Conservation (phyloP, 2,113 vertebrate genomes). For the Pholis gunnellus region DNA sequence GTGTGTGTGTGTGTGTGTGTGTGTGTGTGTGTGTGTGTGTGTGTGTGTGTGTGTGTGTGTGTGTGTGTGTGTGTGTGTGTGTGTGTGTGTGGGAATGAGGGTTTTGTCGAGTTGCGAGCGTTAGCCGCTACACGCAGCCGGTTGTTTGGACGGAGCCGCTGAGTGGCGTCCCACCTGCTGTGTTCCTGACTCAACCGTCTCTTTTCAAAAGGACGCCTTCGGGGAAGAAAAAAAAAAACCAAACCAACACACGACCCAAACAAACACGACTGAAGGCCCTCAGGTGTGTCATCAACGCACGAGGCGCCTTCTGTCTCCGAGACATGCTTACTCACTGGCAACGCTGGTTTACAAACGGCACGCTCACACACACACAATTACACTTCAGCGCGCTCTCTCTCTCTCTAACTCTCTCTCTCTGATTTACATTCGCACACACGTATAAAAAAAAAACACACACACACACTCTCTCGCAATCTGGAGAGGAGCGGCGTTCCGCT, state of each 20-base stretch:
- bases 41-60: no score
- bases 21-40: no score
- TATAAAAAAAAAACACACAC: background rate
- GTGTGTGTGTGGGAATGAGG: slow-evolving; percentile 12
- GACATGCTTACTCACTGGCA: slow-evolving; percentile 67
- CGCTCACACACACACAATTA: slow-evolving; percentile 43
- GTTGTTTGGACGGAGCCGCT: slow-evolving; percentile 64
- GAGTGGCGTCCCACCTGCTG: slow-evolving; percentile 71
- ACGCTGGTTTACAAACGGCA: slow-evolving; percentile 47
- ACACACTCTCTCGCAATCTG: slow-evolving; percentile 74
- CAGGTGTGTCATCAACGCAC: slow-evolving; percentile 79
- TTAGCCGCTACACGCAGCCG: slow-evolving; percentile 38
- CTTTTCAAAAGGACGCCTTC: slow-evolving; percentile 22
- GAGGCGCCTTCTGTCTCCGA: slow-evolving; percentile 70
- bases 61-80: background rate
- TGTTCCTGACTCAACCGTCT: slow-evolving; percentile 51
- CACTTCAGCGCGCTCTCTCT: slow-evolving; percentile 18
- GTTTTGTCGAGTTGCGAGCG: slow-evolving; percentile 48
- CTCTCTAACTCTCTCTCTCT: slow-evolving; percentile 46
- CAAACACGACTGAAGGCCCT: slow-evolving; percentile 74
- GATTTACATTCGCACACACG: slow-evolving; percentile 71
- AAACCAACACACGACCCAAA: slow-evolving; percentile 67
- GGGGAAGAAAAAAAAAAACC: slow-evolving; percentile 9
- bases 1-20: background rate
- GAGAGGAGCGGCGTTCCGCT: slow-evolving; percentile 81